Evolutionary conservation across 2,797 vertebrate genomes (phyloP), one percentile per base, ranked within the genome.

Genomic region (Trachops cirrhosus): DNA sequence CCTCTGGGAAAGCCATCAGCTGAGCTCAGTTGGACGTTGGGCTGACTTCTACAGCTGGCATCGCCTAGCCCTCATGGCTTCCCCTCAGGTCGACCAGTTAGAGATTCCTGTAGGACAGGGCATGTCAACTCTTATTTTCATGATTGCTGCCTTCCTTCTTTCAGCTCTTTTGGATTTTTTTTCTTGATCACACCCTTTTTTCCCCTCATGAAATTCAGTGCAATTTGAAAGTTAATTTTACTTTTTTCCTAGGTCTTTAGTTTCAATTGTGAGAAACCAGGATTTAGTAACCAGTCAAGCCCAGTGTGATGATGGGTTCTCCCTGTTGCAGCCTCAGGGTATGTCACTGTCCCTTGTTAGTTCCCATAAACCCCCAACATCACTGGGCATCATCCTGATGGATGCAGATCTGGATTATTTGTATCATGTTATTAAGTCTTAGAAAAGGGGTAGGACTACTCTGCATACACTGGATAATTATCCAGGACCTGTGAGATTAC

Each of bases 211-310:
- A 78, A 67, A 95, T 79, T 57, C 59, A 86, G 75, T 70, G 4
- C 48, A 79, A 54, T n/a, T 70, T 59, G 46, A 92, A 79, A 29
- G 41, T 64, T 57, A 62, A 89, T 82, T 91, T 39, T 34, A 32
- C 15, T 64, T 79, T 52, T 50, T 86, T n/a, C 15, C n/a, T 29
- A 19, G 29, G 26, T 7, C 4, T 7, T 86, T 5, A 37, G 32
- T 92, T 91, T 24, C 18, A 48, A 7, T 9, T 24, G 16, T 14
- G 4, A 83, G 11, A 74, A 54, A 34, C 4, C 32, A 3, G 21
- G 26, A 79, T 90, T 92, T 26, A 46, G 29, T 10, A 32, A 19
- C 14, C 41, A 83, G 50, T 92, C 5, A 50, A 48, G 84, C 24
- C 52, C 9, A 52, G 5, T 11, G 19, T 50, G 11, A 22, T 34